Percentiles rank a stretch among this genome's conserved stretches.
Evolutionary conservation across 2,888 invertebrate species (phyloP).

Genomic region (Macrophya annulata): DNA sequence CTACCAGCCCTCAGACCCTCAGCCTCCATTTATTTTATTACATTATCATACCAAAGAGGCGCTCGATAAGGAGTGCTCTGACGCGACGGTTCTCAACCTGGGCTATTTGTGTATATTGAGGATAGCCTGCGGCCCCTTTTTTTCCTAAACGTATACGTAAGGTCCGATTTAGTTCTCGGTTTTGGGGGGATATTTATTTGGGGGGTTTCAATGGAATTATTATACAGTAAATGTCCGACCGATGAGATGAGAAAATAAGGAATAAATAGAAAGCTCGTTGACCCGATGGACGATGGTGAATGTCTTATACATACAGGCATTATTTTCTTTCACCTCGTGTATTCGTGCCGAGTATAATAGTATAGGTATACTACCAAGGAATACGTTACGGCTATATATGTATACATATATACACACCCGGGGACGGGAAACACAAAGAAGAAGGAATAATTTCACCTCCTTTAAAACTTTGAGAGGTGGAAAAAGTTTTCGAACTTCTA

Average conservation of each 20-base stretch:
- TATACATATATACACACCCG: not conserved
- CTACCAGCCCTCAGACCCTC: conserved; percentile 55
- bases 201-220: not conserved
- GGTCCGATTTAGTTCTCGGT: not conserved
- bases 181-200: not conserved
- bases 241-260: not conserved
- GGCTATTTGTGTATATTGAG: conserved; percentile 35
- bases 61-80: conserved; percentile 78
- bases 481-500: conserved; percentile 23
- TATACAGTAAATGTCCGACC: not conserved
- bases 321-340: not conserved
- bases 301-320: not conserved
- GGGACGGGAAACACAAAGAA: not conserved
- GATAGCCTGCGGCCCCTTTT: not conserved
- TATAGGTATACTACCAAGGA: not conserved
- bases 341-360: not conserved
- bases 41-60: conserved; percentile 79
- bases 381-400: not conserved
- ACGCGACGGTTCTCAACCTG: conserved; percentile 75
- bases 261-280: not conserved
- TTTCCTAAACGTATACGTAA: not conserved
- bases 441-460: conserved; percentile 21
- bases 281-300: not conserved
- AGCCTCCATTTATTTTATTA: conserved; percentile 79
- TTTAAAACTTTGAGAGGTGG: not conserved